Percentiles rank a stretch among this genome's conserved stretches.
Evolutionary conservation across 2,113 vertebrate species (phyloP).

Genomic region (Melanerpes aurifrons): DNA sequence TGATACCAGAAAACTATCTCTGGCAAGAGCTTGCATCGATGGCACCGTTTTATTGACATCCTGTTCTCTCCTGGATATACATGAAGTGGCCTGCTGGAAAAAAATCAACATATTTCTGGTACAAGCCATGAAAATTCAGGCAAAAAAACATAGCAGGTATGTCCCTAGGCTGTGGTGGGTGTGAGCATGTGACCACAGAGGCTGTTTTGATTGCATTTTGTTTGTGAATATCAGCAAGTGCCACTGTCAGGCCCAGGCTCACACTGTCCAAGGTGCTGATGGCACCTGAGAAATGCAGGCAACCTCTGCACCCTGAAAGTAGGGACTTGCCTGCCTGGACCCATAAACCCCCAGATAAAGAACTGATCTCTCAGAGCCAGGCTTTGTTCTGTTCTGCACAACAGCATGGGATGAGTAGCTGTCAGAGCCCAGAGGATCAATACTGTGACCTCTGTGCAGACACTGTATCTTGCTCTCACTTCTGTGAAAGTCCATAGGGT

Average conservation of each 20-base stretch:
- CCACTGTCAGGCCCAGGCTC: background rate
- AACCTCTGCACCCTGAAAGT: rapidly evolving
- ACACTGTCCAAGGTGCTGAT: constrained; percentile 58
- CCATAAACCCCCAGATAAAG: background rate
- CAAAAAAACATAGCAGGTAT: background rate
- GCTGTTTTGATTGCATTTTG: background rate
- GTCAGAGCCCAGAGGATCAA: background rate
- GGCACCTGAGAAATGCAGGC: background rate
- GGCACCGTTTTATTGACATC: background rate
- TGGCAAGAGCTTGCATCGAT: background rate
- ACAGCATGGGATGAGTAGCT: background rate
- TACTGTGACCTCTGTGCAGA: background rate
- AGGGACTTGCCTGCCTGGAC: background rate
- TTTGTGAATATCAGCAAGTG: rapidly evolving
- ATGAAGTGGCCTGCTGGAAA: background rate
- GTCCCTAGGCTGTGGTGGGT: rapidly evolving
- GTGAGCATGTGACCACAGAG: background rate
- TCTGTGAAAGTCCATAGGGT: background rate
- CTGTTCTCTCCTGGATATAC: background rate
- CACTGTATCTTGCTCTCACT: background rate
- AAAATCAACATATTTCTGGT: background rate
- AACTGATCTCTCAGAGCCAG: background rate
- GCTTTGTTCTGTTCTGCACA: background rate
- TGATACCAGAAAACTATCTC: background rate
- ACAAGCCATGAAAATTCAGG: background rate